Base-by-base conservation (phyloP, 2,888 invertebrate genomes). In the Drosophila subquinaria region DNA sequence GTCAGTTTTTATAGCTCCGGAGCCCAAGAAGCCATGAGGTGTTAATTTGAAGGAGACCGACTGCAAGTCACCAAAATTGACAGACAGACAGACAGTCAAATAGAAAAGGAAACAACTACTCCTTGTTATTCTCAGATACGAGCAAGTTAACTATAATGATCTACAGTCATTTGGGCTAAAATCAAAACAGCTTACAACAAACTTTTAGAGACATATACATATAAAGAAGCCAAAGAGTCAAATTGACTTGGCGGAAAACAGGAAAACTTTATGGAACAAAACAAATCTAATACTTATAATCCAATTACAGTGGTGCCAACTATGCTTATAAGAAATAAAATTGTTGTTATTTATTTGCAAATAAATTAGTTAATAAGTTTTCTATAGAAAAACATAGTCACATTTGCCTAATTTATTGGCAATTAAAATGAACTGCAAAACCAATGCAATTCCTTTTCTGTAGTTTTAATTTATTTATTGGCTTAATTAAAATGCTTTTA, bases 1-100 rank as follows among this genome's bases (percentile, higher is more conserved):
- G 66, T 81, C 79, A 52, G 67, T 75, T 84, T 88, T 88, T 81
- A 87, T 77, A 35, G 68, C 57, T 66, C 51, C 65, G 33, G 64
- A 42, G 27, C 30, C 45, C 68, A 60, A 66, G 52, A 68, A 70
- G 77, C 50, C 61, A 79, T 67, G 59, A 81, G 67, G 61, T 81
- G 78, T 76, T 81, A 76, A 76, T 77, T 79, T 70, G 64, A 40
- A 48, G 56, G 43, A 48, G 43, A 60, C 64, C 40, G 20, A 9
- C 69, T 38, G 40, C 30, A 38, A 23, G 23, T 27, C n/a, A 3
- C 13, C 13, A 4, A 27, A 43, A 23, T 5, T 36, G 40, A 23
- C 48, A 40, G 40, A 23, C 48, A 20, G 38, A 45, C 13, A 47
- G 20, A n/a, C 13, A 51, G 35, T 35, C n/a, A 15, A 23, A 47